A percentile compares a stretch with the other conserved stretches of the same genome.
These are phyloP conservation scores for Balaeniceps rex DNA, from an alignment of 2,113 vertebrate genomes.

Conservation along the genomic window DNA sequence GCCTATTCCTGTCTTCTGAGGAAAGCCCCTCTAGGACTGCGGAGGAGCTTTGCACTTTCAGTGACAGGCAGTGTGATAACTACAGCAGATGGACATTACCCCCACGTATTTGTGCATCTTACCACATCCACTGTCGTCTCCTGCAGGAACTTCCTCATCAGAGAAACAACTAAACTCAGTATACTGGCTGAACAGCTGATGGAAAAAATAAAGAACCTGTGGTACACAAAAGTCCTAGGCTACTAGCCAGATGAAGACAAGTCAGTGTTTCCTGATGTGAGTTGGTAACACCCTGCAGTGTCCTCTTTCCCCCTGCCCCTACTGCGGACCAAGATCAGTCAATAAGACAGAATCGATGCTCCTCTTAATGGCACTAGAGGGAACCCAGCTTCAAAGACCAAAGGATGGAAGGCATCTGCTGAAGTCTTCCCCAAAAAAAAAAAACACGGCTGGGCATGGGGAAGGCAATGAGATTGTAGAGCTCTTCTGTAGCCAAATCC, in stretches of 20 bases:
- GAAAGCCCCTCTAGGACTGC: background rate
- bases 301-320: background rate
- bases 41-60: background rate
- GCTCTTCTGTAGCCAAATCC: slow-evolving; percentile 41
- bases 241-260: slow-evolving; percentile 15
- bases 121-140: background rate
- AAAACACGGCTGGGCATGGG: background rate
- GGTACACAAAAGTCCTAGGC: background rate
- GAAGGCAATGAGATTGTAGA: slow-evolving; percentile 13
- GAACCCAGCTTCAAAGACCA: background rate
- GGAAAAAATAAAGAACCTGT: slow-evolving; percentile 35
- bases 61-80: background rate
- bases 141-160: slow-evolving; percentile 50
- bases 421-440: background rate
- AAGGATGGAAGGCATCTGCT: background rate
- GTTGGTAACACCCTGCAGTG: background rate
- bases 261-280: background rate
- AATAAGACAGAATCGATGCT: slow-evolving; percentile 15
- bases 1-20: background rate
- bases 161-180: slow-evolving; percentile 33
- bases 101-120: background rate
- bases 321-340: background rate
- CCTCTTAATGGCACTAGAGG: slow-evolving; percentile 15
- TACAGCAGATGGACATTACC: background rate
- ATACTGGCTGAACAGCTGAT: slow-evolving; percentile 19